Evolutionary conservation across 2,113 vertebrate genomes (phyloP).

Genomic region (Elachura formosa): DNA sequence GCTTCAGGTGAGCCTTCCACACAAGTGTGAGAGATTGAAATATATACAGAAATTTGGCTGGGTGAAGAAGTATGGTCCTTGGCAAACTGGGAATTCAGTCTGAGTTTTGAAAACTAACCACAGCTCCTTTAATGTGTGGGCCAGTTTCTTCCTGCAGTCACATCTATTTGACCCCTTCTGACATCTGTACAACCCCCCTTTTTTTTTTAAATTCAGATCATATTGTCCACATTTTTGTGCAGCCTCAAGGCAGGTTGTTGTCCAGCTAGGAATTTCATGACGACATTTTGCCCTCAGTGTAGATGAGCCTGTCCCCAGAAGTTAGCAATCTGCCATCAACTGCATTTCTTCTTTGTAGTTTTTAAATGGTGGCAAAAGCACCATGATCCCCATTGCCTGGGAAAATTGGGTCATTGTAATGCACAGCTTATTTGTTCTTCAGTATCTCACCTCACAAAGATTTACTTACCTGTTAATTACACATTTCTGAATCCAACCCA

Average conservation of each 20-base stretch:
- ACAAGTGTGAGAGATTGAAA: neutral
- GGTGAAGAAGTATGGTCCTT: neutral
- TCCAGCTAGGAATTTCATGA: neutral
- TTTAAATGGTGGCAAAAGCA: neutral
- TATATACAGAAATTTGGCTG: neutral
- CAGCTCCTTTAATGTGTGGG: neutral
- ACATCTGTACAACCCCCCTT: neutral
- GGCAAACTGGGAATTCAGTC: neutral
- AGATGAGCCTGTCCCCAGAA: neutral
- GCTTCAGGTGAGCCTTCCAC: neutral
- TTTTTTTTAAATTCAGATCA: neutral
- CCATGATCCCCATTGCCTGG: neutral
- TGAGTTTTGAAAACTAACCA: neutral
- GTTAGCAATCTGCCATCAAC: neutral
- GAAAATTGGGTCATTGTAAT: neutral
- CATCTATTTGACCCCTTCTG: neutral
- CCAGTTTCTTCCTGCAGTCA: neutral
- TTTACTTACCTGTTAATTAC: neutral
- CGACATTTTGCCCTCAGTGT: neutral
- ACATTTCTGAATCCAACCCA: neutral
- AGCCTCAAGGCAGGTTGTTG: neutral
- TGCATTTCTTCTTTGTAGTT: neutral
- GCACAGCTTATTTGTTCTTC: neutral
- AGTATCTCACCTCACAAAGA: neutral
- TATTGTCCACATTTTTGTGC: neutral